phyloP scores from a whole-genome alignment of 2,113 vertebrate species.

The Gymnogyps californianus region DNA sequence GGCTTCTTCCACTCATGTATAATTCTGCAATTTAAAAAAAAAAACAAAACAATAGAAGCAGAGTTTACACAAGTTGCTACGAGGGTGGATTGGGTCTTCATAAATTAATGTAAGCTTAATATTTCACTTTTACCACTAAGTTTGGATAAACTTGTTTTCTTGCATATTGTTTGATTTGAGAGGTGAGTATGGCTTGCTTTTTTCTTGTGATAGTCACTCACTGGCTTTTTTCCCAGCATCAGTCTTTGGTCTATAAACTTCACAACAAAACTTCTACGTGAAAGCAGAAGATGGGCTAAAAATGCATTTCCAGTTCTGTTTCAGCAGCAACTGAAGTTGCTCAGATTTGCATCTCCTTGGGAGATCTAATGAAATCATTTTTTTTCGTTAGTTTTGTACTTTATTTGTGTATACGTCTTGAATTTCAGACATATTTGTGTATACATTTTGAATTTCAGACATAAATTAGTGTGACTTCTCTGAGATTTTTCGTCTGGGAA shows the following conservation, averaged over 20 bases:
- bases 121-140: not conserved
- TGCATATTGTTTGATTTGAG: not conserved
- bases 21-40: not conserved
- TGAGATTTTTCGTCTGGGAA: not conserved
- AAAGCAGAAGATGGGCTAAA: not conserved
- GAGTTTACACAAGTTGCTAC: not conserved
- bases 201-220: not conserved
- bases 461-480: not conserved
- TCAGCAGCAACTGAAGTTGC: not conserved
- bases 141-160: not conserved
- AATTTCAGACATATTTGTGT: not conserved
- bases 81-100: not conserved
- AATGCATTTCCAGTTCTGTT: not conserved
- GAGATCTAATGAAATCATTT: rapidly evolving
- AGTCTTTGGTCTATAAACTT: not conserved
- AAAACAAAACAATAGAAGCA: not conserved
- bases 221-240: not conserved
- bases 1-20: not conserved
- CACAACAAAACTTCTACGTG: not conserved
- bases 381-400: not conserved
- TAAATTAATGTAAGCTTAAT: not conserved
- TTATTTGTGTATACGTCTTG: not conserved
- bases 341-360: not conserved
- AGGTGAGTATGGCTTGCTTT: not conserved
- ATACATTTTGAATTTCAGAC: not conserved